Base-by-base conservation (phyloP, 1,140 invertebrate genomes). In the Neuroterus valhalla region DNA sequence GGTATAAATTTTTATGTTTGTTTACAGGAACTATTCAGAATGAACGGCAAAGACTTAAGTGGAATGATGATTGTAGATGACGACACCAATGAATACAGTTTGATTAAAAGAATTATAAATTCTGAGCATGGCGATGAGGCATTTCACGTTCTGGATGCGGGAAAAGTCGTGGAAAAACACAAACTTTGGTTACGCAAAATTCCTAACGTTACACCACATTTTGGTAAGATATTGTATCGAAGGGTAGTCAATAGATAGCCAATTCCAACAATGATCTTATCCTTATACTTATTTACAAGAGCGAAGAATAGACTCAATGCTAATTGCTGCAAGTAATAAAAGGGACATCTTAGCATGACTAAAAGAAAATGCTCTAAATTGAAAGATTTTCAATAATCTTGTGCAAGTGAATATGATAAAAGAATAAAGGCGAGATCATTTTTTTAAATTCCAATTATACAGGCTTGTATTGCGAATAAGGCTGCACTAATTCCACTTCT, bases 151-250 rank as follows among this genome's bases (percentile, higher is more conserved):
- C 88, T 93, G 73, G 92, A 95, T 83, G 78, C 94, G 38, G 92
- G 91, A 17, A 91, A 93, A 75, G 88, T 95, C 66, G 89, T 94
- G 17, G 83, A 88, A 26, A 93, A 94, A 78, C 91, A 94, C 81
- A 89, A 91, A 50, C 86, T 91, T 31, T 95, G 94, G 94, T 90
- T 90, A 3, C 78, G 84, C 2, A 91, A 90, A 73, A 88, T 96
- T 80, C 94, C 94, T 8, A 87, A 93, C 48, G 92, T 96, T 3
- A 83, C 90, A 48, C 94, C 94, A 45, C 93, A 94, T 81, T 96
- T 94, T 87, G 85, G 86, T 88, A 82, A 21, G 31, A 38, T 38
- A 38, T 38, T 8, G 31, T 8, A 38, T 38, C 1, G 6, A 38
- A 38, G 31, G 2, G 10, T 38, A 1, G 0, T 38, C 31, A n/a